Evolutionary conservation across 2,797 vertebrate species (phyloP).

Genomic region (Ptychadena robeensis): DNA sequence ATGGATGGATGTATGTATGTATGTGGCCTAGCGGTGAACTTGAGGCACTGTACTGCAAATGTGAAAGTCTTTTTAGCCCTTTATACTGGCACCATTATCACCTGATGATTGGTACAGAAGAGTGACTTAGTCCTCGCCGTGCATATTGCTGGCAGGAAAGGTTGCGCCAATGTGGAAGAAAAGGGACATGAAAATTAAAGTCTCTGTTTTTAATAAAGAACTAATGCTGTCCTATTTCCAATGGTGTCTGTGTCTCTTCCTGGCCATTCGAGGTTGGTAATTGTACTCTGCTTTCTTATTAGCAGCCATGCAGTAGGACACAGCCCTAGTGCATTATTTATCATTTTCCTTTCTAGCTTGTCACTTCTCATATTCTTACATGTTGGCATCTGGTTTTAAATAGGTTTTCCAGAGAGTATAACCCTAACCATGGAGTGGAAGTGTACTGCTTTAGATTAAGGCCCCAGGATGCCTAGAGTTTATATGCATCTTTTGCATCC

Average conservation of each 20-base stretch:
- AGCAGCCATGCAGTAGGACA: slow-evolving; percentile 12
- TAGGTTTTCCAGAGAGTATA: neutral
- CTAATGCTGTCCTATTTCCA: slow-evolving; percentile 25
- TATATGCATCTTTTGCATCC: neutral
- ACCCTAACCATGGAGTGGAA: neutral
- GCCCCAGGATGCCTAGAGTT: neutral
- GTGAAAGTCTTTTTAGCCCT: too few species aligned
- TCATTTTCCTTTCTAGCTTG: slow-evolving; percentile 40
- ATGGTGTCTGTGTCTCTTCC: slow-evolving; percentile 16
- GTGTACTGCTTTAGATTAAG: neutral
- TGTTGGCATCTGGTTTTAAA: slow-evolving; percentile 1
- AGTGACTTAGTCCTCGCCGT: neutral
- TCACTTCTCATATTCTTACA: slow-evolving; percentile 37
- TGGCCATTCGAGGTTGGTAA: slow-evolving; percentile 16
- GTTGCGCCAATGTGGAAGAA: neutral
- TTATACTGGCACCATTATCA: too few species aligned
- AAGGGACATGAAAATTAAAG: slow-evolving; percentile 7
- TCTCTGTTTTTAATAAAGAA: slow-evolving; percentile 30
- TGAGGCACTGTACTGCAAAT: too few species aligned
- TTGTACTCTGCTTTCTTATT: slow-evolving; percentile 32
- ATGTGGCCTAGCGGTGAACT: too few species aligned
- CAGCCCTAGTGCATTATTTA: slow-evolving; percentile 43
- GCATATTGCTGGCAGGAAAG: neutral
- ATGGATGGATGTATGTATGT: too few species aligned
- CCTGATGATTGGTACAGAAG: neutral